These are phyloP conservation scores for Apamea sordens DNA, from an alignment of 2,888 invertebrate species.

Conservation along the genomic window DNA sequence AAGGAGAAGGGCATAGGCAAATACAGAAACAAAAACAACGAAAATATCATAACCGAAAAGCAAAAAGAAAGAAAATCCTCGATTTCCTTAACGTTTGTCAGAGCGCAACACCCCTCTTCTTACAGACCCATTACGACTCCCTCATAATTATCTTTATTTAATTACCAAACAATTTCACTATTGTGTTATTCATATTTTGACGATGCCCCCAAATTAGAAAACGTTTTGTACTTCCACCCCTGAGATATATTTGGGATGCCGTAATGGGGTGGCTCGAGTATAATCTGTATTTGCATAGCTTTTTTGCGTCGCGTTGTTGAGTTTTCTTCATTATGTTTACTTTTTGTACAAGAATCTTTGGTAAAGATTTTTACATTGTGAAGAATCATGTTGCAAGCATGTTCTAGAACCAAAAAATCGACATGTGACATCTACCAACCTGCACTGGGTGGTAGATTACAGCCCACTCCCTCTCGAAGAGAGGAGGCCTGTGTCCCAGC, in stretches of 20 bases:
- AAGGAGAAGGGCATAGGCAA: not conserved
- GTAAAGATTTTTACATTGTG: not conserved
- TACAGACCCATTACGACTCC: slow-evolving; percentile 37
- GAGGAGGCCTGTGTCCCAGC: no score
- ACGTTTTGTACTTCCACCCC: slow-evolving; percentile 40
- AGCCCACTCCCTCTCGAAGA: no score
- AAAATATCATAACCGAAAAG: not conserved
- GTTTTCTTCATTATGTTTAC: slow-evolving; percentile 14
- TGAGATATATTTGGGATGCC: slow-evolving; percentile 43
- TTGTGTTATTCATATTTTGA: slow-evolving; percentile 62
- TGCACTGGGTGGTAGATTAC: no score
- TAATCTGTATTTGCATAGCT: slow-evolving; percentile 43
- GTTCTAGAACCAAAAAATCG: no score
- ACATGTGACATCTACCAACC: no score
- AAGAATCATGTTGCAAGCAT: no score
- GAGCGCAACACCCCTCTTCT: slow-evolving; percentile 13
- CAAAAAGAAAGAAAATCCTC: slow-evolving; percentile 7
- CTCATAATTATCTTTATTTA: slow-evolving; percentile 68
- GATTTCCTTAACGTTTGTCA: slow-evolving; percentile 39
- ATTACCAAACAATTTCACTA: slow-evolving; percentile 66
- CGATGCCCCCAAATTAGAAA: slow-evolving; percentile 47
- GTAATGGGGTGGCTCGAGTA: slow-evolving; percentile 32
- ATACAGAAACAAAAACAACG: not conserved
- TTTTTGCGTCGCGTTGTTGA: not conserved
- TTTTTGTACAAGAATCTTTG: slow-evolving; percentile 7